Evolutionary conservation across 1,140 invertebrate species (phyloP).

Genomic region (Drosophila truncata): DNA sequence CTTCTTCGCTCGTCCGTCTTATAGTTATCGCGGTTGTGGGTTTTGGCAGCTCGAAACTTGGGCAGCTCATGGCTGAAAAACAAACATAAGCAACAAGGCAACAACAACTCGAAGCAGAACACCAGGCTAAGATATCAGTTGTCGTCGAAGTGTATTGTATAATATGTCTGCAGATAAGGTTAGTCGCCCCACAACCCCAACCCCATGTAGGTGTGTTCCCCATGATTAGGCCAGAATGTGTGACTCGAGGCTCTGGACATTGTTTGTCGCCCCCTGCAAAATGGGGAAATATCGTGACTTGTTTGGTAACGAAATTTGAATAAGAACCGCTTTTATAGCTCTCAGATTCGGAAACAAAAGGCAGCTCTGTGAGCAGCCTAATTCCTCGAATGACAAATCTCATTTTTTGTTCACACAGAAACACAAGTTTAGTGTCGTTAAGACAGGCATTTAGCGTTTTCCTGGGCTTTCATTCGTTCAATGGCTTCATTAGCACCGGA

Average conservation of each 20-base stretch:
- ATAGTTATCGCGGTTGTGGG: conserved; percentile 34
- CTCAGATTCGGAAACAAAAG: conserved; percentile 28
- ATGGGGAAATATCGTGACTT: conserved; percentile 49
- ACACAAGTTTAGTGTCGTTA: conserved; percentile 13
- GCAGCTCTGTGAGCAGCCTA: conserved; percentile 31
- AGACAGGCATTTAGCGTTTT: conserved; percentile 18
- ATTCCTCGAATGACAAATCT: conserved; percentile 33
- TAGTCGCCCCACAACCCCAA: conserved; percentile 6
- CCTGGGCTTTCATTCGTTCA: conserved; percentile 12
- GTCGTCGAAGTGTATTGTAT: conserved; percentile 58
- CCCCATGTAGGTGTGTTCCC: conserved; percentile 37
- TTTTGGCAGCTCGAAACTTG: conserved; percentile 36
- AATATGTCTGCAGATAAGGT: conserved; percentile 50
- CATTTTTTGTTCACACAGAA: conserved; percentile 7
- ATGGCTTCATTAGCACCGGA: conserved; percentile 40
- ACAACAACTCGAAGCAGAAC: background rate
- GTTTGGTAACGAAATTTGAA: conserved; percentile 44
- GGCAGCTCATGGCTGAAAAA: conserved; percentile 53
- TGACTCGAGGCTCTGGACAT: conserved; percentile 27
- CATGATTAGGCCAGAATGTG: conserved; percentile 41
- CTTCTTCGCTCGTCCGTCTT: conserved; percentile 10
- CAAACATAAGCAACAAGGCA: conserved; percentile 31
- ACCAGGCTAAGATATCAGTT: conserved; percentile 30
- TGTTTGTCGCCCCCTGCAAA: conserved; percentile 6
- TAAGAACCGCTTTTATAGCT: conserved; percentile 22